phyloP scores from a whole-genome alignment of 2,888 invertebrate genomes.

The Lomographa bimaculata region DNA sequence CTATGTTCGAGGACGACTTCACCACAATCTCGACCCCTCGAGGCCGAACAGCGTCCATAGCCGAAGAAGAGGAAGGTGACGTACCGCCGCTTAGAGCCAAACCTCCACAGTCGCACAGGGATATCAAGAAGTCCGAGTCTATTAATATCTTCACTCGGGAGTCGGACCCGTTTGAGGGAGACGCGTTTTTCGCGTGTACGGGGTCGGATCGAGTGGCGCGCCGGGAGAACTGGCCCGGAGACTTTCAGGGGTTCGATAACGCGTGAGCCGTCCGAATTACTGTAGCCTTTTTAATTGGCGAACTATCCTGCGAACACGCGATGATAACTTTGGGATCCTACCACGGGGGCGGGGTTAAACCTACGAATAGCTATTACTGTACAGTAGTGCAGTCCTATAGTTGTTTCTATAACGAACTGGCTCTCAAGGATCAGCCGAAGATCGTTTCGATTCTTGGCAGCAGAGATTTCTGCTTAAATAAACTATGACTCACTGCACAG shows the following conservation, averaged over 20 bases:
- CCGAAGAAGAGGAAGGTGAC: slow-evolving; percentile 73
- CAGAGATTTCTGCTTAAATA: no score
- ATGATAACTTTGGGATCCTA: no score
- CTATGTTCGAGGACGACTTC: slow-evolving; percentile 89
- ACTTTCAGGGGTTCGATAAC: slow-evolving; percentile 74
- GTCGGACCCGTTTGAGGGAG: slow-evolving; percentile 94
- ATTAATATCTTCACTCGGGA: slow-evolving; percentile 95
- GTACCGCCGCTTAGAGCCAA: slow-evolving; percentile 64
- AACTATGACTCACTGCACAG: no score
- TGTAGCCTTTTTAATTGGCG: no score
- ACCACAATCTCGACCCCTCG: slow-evolving; percentile 70
- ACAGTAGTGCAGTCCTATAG: no score
- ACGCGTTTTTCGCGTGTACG: slow-evolving; percentile 90
- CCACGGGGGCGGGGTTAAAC: no score
- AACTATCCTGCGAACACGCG: no score
- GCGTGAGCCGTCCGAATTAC: slow-evolving; percentile 58
- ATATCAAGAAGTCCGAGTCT: slow-evolving; percentile 94
- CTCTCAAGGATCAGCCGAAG: no score
- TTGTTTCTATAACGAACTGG: no score
- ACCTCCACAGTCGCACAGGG: slow-evolving; percentile 74
- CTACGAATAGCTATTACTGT: no score
- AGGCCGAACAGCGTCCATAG: slow-evolving; percentile 71
- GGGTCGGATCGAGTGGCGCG: slow-evolving; percentile 73
- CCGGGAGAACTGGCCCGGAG: slow-evolving; percentile 78
- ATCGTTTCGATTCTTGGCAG: no score